Conservation (phyloP, 1,140 invertebrate species). For the Agraylea sexmaculata region DNA sequence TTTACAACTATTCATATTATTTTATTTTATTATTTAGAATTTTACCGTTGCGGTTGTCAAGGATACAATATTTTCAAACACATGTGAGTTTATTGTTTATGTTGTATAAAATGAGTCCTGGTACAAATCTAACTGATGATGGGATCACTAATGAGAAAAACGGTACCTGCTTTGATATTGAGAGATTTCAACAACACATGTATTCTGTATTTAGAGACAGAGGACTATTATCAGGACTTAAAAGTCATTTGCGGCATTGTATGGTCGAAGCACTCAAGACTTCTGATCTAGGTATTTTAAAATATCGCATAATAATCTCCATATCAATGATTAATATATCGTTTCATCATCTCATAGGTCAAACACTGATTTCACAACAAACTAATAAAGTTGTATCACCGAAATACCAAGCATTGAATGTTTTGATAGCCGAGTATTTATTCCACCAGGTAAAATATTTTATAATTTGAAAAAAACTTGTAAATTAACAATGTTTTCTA, state of each 20-base stretch:
- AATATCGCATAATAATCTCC: neutral
- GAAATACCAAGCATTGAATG: slow-evolving; percentile 41
- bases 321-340: neutral
- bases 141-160: too few species aligned
- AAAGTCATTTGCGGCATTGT: slow-evolving; percentile 40
- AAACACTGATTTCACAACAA: slow-evolving; percentile 11
- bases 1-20: too few species aligned
- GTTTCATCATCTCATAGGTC: slow-evolving; percentile 8
- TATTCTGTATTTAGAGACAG: slow-evolving; percentile 46
- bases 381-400: slow-evolving; percentile 29
- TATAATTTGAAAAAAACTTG: slow-evolving; percentile 1
- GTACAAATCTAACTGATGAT: too few species aligned
- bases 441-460: slow-evolving; percentile 25
- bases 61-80: too few species aligned
- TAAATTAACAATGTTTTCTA: slow-evolving; percentile 18
- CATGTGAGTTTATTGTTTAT: too few species aligned
- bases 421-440: slow-evolving; percentile 44
- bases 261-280: slow-evolving; percentile 41
- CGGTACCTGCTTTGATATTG: too few species aligned
- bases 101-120: too few species aligned
- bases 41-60: too few species aligned
- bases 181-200: too few species aligned
- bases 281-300: slow-evolving; percentile 24
- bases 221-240: slow-evolving; percentile 39
- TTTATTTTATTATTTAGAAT: too few species aligned